Evolutionary conservation across 2,888 invertebrate species (phyloP), one percentile per base, ranked within the genome.

Genomic region (Atherix ibis): DNA sequence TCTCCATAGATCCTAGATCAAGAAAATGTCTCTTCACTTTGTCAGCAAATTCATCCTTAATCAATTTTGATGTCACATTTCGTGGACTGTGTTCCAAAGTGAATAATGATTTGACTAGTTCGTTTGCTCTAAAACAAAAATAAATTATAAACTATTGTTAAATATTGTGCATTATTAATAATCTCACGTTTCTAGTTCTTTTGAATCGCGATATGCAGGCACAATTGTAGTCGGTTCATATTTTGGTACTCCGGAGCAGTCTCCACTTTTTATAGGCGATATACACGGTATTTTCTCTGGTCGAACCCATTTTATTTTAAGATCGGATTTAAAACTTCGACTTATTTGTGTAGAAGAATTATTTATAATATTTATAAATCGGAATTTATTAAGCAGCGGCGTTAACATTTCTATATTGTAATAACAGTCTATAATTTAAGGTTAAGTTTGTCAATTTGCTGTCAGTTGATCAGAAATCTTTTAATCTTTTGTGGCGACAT

Each of bases 291-390:
- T 65, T 52, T 74, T 74, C 18, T 70, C 70, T 0, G 85, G 85
- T 18, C 73, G 66, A 5, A 71, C 66, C 84, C 84, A 85, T 65
- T 78, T 76, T 29, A 85, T 75, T 58, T 80, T 76, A 22, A 81
- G 59, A 47, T 73, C 70, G 18, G 74, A 72, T 54, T 81, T 81
- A 45, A 77, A 66, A 22, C n/a, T n/a, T n/a, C n/a, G n/a, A n/a
- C n/a, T n/a, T n/a, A n/a, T n/a, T n/a, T n/a, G n/a, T n/a, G n/a
- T n/a, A n/a, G n/a, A n/a, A n/a, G n/a, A n/a, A n/a, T n/a, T n/a
- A n/a, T n/a, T n/a, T n/a, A n/a, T n/a, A n/a, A n/a, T n/a, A n/a
- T n/a, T n/a, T n/a, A n/a, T n/a, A n/a, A n/a, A n/a, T n/a, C n/a
- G n/a, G n/a, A n/a, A n/a, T n/a, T n/a, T n/a, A n/a, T n/a, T n/a